Percentiles rank a stretch among this genome's conserved stretches.
Evolutionary conservation across 35 echinoderm and acorn worm genomes (phyloP).

Genomic region (Amphiura filiformis): DNA sequence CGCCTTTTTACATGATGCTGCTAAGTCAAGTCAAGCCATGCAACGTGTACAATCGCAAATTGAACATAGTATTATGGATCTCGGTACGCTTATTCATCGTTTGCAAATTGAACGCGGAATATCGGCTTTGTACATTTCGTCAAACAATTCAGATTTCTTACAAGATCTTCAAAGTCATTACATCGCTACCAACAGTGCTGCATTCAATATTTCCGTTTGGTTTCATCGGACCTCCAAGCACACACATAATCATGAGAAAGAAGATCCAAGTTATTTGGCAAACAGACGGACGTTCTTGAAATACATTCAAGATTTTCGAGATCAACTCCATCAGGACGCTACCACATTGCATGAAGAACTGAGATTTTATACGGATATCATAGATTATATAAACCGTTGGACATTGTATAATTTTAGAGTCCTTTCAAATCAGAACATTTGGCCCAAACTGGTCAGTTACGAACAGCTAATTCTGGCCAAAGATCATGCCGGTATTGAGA

Average conservation of each 20-base stretch:
- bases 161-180: not conserved
- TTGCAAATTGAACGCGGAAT: slow-evolving; percentile 24
- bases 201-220: not conserved
- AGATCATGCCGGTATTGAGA: slow-evolving; percentile 52
- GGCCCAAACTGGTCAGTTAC: slow-evolving; percentile 42
- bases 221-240: no score
- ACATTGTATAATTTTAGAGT: slow-evolving; percentile 11
- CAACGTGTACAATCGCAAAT: not conserved
- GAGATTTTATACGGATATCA: slow-evolving; percentile 22
- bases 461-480: slow-evolving; percentile 54
- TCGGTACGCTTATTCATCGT: slow-evolving; percentile 3
- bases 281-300: not conserved
- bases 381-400: slow-evolving; percentile 16
- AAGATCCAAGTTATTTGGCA: not conserved
- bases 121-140: slow-evolving; percentile 15
- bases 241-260: not conserved
- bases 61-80: not conserved
- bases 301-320: slow-evolving; percentile 13
- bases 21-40: not conserved
- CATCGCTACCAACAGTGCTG: not conserved
- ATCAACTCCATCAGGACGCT: not conserved
- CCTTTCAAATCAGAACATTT: slow-evolving; percentile 8
- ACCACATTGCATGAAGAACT: slow-evolving; percentile 1
- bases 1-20: not conserved
- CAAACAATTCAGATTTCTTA: not conserved